These are phyloP conservation scores for Plectrocnemia conspersa DNA, from an alignment of 1,140 invertebrate genomes.

Conservation along the genomic window DNA sequence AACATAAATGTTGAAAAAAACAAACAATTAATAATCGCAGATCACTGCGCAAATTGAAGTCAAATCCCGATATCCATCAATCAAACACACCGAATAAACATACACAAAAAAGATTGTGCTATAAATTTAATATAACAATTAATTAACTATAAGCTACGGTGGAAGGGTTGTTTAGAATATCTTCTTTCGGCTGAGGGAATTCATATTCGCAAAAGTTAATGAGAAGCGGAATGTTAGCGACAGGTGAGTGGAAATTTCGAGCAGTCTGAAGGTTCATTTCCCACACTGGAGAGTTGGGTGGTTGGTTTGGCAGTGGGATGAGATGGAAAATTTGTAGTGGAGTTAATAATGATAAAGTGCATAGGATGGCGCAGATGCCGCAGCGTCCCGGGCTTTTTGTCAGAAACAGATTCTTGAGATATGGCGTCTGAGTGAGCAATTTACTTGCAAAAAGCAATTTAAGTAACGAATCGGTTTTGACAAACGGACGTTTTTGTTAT, in stretches of 20 bases:
- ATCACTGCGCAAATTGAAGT: too few relatives aligned
- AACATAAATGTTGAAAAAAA: too few relatives aligned
- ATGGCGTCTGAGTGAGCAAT: background rate
- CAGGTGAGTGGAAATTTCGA: conserved; percentile 21
- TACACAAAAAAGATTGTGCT: too few relatives aligned
- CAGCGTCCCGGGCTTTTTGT: conserved; percentile 12
- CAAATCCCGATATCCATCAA: too few relatives aligned
- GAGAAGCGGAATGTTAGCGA: conserved; percentile 20
- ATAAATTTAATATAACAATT: too few relatives aligned
- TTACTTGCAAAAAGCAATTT: too few relatives aligned
- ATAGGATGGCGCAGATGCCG: conserved; percentile 26
- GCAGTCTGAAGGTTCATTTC: conserved; percentile 4
- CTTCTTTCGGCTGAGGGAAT: background rate
- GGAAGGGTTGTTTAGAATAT: background rate
- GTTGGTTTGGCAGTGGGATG: conserved; percentile 27
- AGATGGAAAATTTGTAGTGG: conserved; percentile 29
- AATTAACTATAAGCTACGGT: too few relatives aligned
- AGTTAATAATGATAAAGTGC: conserved; percentile 34
- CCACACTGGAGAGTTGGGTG: conserved; percentile 22
- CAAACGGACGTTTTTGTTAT: too few relatives aligned
- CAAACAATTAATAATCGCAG: too few relatives aligned
- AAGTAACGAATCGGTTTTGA: too few relatives aligned
- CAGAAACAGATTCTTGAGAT: conserved; percentile 19
- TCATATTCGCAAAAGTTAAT: conserved; percentile 17
- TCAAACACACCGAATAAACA: too few relatives aligned